Percentiles rank a stretch among this genome's conserved stretches.
Conservation (phyloP, 2,113 vertebrate species). For the Dicerorhinus sumatrensis region DNA sequence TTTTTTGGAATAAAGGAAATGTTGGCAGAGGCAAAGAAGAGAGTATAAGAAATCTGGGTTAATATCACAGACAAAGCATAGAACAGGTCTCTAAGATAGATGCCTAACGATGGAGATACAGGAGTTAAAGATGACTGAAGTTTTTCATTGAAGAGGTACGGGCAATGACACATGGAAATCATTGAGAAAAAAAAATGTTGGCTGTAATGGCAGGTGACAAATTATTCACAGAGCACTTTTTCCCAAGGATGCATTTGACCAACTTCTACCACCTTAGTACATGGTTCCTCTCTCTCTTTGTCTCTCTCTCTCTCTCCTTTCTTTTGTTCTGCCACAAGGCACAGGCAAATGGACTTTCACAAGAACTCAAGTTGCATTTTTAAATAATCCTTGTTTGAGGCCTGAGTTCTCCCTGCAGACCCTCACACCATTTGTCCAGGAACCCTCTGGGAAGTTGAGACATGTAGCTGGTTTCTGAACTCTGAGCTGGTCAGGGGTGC, state of each 20-base stretch:
- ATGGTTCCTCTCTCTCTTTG: neutral
- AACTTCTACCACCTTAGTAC: neutral
- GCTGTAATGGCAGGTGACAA: neutral
- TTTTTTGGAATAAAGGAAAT: neutral
- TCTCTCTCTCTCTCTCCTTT: neutral
- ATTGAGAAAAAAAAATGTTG: neutral
- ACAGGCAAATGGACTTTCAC: neutral
- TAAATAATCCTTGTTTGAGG: neutral
- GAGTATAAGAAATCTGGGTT: neutral
- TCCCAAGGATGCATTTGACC: neutral
- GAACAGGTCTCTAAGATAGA: neutral
- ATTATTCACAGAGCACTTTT: neutral
- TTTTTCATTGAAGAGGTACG: neutral
- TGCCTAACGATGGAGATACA: neutral
- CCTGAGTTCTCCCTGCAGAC: neutral
- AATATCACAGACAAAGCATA: neutral
- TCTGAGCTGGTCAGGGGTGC: neutral
- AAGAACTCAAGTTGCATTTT: neutral
- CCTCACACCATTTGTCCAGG: neutral
- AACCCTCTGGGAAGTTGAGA: neutral
- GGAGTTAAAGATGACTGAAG: neutral
- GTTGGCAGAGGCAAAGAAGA: neutral
- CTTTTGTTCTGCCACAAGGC: neutral
- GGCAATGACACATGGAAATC: neutral
- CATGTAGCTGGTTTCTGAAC: neutral